Evolutionary conservation across 2,888 invertebrate genomes (phyloP).

Genomic region (Alitta virens): DNA sequence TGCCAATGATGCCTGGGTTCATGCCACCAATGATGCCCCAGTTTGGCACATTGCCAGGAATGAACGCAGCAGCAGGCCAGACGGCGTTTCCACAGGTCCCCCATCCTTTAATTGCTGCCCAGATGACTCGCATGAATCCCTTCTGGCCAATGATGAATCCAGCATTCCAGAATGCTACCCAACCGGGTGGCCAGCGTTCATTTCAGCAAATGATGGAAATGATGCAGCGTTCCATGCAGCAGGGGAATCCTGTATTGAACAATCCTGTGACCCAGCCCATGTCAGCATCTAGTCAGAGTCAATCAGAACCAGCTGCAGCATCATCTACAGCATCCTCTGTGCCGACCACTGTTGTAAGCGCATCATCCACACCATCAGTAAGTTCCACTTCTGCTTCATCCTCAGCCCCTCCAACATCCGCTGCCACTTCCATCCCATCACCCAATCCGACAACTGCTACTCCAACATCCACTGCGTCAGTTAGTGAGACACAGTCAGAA

Average conservation of each 20-base stretch:
- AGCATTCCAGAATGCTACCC: too few species aligned
- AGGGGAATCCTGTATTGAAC: too few species aligned
- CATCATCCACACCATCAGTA: not conserved
- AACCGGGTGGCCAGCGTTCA: too few species aligned
- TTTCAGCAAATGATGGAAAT: too few species aligned
- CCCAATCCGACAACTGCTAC: too few species aligned
- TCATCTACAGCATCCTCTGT: not conserved
- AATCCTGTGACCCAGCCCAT: not conserved
- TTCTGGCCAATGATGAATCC: too few species aligned
- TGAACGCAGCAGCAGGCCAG: not conserved
- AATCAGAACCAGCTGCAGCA: not conserved
- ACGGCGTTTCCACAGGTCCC: not conserved
- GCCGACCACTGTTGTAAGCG: not conserved
- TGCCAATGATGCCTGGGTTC: slow-evolving; percentile 4
- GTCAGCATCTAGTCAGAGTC: too few species aligned
- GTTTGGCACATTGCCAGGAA: not conserved
- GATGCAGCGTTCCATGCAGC: too few species aligned
- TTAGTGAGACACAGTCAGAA: too few species aligned
- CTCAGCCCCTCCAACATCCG: not conserved
- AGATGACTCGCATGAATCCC: not conserved
- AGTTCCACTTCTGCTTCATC: not conserved
- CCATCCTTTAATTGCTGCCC: not conserved
- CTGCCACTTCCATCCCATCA: not conserved
- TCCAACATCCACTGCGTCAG: too few species aligned
- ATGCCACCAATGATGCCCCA: slow-evolving; percentile 8